Evolutionary conservation across 2,113 vertebrate species (phyloP).

Genomic region (Hymenochirus boettgeri): DNA sequence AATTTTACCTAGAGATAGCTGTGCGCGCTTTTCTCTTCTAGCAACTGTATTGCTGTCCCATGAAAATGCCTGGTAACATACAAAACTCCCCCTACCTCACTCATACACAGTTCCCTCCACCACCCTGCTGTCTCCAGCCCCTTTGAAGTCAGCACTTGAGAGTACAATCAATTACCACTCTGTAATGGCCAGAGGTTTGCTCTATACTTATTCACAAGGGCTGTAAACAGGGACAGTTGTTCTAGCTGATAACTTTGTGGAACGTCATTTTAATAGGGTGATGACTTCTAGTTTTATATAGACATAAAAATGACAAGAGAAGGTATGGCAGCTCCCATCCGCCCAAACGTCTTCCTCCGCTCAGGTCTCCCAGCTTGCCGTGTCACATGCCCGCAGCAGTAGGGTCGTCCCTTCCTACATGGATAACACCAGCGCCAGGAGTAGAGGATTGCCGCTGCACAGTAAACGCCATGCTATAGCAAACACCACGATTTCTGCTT

Average conservation of each 20-base stretch:
- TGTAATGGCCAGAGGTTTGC: conserved; percentile 21
- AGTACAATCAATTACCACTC: conserved; percentile 27
- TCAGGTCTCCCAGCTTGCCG: too few relatives aligned
- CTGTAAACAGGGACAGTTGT: conserved; percentile 11
- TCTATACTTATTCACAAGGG: conserved; percentile 35
- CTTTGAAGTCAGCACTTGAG: conserved; percentile 28
- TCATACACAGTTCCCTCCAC: background rate
- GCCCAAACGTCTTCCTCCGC: too few relatives aligned
- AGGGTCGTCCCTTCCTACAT: too few relatives aligned
- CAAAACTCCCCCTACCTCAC: background rate
- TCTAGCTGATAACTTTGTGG: conserved; percentile 2
- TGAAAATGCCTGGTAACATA: conserved; percentile 4
- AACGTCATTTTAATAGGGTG: conserved; percentile 3
- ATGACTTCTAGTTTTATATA: conserved; percentile 9
- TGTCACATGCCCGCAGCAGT: too few relatives aligned
- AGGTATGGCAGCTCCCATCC: too few relatives aligned
- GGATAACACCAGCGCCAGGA: too few relatives aligned
- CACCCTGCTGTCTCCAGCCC: conserved; percentile 4
- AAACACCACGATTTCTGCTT: too few relatives aligned
- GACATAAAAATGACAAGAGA: too few relatives aligned
- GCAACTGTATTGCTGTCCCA: conserved; percentile 6
- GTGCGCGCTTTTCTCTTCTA: conserved; percentile 15
- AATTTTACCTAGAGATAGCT: conserved; percentile 5
- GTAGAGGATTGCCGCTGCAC: too few relatives aligned
- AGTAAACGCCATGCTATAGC: too few relatives aligned